phyloP scores from a whole-genome alignment of 2,113 vertebrate species.

The Argyrosomus japonicus region DNA sequence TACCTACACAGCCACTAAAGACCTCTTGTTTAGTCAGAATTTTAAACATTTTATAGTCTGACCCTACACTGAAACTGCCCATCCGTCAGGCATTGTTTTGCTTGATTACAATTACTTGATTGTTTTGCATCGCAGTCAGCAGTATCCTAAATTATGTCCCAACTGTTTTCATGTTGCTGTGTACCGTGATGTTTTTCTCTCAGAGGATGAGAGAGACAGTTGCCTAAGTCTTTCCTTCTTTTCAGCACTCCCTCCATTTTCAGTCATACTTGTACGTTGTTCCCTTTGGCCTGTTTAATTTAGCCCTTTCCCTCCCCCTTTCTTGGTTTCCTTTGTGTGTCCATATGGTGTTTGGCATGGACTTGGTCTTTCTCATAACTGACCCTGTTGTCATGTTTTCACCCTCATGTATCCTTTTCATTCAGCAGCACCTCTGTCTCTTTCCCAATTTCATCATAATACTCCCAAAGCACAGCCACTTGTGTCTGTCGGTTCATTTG shows the following conservation, averaged over 20 bases:
- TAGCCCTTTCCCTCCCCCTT: not conserved
- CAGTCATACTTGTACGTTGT: too few relatives aligned
- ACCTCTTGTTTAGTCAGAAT: not conserved
- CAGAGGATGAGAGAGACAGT: not conserved
- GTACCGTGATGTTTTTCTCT: not conserved
- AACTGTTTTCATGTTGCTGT: not conserved
- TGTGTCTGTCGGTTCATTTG: constrained; percentile 24
- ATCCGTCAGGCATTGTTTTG: not conserved
- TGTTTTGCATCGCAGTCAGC: not conserved
- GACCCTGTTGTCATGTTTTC: not conserved
- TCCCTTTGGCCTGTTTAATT: not conserved
- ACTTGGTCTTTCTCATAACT: not conserved
- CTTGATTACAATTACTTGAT: not conserved
- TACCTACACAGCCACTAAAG: not conserved
- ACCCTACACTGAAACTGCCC: not conserved
- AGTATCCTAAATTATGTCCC: not conserved
- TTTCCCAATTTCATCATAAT: not conserved
- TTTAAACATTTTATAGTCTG: not conserved
- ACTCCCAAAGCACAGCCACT: constrained; percentile 12
- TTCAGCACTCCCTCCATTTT: not conserved
- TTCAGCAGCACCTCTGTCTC: not conserved
- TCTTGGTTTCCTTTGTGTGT: not conserved
- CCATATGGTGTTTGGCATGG: not conserved
- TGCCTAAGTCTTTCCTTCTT: not conserved
- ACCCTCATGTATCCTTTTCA: not conserved